Percentiles rank a stretch among this genome's conserved stretches.
Evolutionary conservation across 2,113 vertebrate genomes (phyloP).

Genomic region (Blennius ocellaris): DNA sequence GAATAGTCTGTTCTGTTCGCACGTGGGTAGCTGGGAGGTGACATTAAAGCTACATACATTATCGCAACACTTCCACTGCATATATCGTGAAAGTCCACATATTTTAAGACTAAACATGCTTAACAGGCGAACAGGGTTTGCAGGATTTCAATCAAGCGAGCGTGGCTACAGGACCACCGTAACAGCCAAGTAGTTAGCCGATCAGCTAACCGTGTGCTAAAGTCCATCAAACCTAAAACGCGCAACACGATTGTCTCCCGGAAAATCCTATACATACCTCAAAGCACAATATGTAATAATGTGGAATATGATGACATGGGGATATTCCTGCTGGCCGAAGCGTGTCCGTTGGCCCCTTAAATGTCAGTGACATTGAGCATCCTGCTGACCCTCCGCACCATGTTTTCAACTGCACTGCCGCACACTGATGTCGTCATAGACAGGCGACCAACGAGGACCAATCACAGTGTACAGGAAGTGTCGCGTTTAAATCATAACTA

Average conservation of each 20-base stretch:
- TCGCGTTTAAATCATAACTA: background rate
- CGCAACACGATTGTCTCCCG: background rate
- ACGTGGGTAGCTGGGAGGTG: slow-evolving; percentile 11
- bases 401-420: slow-evolving; percentile 53
- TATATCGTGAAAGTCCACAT: fast-evolving
- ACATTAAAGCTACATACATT: background rate
- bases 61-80: background rate
- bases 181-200: slow-evolving; percentile 1
- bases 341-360: background rate
- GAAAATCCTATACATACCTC: slow-evolving; percentile 32
- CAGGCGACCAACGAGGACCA: slow-evolving; percentile 33
- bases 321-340: background rate
- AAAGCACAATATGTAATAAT: background rate
- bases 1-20: background rate
- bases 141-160: fast-evolving
- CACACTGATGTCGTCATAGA: slow-evolving; percentile 38
- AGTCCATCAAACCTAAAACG: background rate
- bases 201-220: slow-evolving; percentile 27
- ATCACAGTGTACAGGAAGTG: slow-evolving; percentile 32
- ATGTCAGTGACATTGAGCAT: slow-evolving; percentile 69
- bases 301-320: background rate
- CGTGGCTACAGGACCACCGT: background rate
- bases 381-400: slow-evolving; percentile 12
- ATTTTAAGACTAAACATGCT: background rate
- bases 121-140: background rate